These are phyloP conservation scores for Pseudochromis fuscus DNA, from an alignment of 2,797 vertebrate genomes.

Conservation along the genomic window DNA sequence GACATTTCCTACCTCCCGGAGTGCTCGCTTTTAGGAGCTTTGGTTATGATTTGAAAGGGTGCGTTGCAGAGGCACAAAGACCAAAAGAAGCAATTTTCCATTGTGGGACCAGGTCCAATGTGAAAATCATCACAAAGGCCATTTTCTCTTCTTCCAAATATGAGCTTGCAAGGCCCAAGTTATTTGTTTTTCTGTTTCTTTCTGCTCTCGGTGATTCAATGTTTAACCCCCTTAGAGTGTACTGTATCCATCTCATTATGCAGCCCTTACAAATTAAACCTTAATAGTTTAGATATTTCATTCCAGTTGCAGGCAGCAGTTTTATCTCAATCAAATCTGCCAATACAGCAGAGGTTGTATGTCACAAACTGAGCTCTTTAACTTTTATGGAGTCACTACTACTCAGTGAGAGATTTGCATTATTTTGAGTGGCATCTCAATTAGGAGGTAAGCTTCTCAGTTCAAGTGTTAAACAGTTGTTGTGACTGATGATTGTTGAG, in stretches of 20 bases:
- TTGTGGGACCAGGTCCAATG: conserved; percentile 31
- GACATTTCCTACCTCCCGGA: conserved; percentile 66
- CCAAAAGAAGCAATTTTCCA: conserved; percentile 66
- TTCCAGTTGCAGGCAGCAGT: not conserved
- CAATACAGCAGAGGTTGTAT: not conserved
- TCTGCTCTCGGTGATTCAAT: too few relatives aligned
- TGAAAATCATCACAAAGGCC: conserved; percentile 65
- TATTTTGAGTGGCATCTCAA: conserved; percentile 36
- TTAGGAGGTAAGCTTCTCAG: conserved; percentile 13
- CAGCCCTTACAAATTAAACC: conserved; percentile 18
- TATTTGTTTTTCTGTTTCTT: conserved; percentile 21
- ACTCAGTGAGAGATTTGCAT: conserved; percentile 14
- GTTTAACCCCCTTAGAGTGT: too few relatives aligned
- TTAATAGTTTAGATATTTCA: conserved; percentile 22
- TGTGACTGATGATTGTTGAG: conserved; percentile 13
- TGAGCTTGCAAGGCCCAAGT: not conserved
- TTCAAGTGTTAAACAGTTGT: conserved; percentile 25
- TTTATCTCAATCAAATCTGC: conserved; percentile 29
- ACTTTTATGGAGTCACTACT: conserved; percentile 30
- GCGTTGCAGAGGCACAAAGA: conserved; percentile 45
- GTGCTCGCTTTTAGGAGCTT: conserved; percentile 65
- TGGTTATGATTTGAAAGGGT: conserved; percentile 72
- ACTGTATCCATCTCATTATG: conserved; percentile 23
- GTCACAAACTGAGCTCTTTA: conserved; percentile 3
- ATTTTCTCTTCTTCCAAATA: conserved; percentile 53